Conservation (phyloP, 2,797 vertebrate species). For the Limosa lapponica region DNA sequence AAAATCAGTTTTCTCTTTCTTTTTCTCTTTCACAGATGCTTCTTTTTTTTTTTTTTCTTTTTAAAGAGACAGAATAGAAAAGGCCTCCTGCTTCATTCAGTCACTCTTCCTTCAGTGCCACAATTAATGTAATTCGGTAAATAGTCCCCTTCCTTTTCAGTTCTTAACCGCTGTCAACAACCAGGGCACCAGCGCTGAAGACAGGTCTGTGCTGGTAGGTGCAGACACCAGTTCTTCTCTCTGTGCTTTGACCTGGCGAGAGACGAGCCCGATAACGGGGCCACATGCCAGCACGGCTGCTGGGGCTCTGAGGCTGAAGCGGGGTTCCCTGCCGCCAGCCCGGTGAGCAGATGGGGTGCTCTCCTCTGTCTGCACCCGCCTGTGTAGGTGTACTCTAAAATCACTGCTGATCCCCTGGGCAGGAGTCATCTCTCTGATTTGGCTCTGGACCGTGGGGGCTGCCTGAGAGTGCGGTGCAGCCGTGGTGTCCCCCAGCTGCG, state of each 20-base stretch:
- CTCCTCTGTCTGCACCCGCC: not conserved
- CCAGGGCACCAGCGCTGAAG: not conserved
- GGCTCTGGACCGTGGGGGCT: accelerated
- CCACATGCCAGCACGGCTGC: accelerated
- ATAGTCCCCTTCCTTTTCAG: not conserved
- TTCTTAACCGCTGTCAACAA: not conserved
- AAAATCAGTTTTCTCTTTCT: not conserved
- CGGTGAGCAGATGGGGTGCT: not conserved
- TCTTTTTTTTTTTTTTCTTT: not conserved
- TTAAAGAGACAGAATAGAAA: not conserved
- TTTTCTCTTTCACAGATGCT: not conserved
- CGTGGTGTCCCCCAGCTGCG: accelerated
- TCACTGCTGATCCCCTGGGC: not conserved
- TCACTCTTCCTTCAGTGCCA: not conserved
- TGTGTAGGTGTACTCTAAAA: not conserved
- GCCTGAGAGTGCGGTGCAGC: not conserved
- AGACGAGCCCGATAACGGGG: accelerated
- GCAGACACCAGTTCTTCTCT: not conserved
- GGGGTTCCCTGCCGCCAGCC: not conserved
- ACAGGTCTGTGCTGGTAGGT: not conserved
- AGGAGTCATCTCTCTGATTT: not conserved
- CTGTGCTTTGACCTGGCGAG: not conserved
- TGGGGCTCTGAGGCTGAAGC: not conserved
- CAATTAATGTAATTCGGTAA: not conserved
- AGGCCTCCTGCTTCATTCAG: not conserved